Base-by-base conservation (phyloP, 2,113 vertebrate species). In the Takifugu flavidus region DNA sequence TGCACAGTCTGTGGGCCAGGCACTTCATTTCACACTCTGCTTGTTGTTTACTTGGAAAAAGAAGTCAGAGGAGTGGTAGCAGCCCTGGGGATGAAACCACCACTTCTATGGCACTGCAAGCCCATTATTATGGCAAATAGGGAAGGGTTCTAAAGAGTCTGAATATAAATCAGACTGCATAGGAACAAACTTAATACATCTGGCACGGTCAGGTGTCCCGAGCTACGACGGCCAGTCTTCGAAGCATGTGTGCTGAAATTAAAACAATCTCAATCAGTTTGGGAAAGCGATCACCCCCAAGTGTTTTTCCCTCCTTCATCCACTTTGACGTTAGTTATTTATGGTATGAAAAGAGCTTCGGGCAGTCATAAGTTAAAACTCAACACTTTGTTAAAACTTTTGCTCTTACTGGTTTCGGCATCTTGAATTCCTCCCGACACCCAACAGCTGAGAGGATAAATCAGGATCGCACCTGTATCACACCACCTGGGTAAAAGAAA, bases 391-490 rank as follows among this genome's bases (percentile, higher is more conserved):
- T 70, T 62, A 20, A 20, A 20, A 20, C 20, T 20, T 5, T 52
- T 52, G 6, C 7, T 66, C 89, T 90, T 86, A 92, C 90, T 66
- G 90, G 89, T 88, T 92, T 92, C 29, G 90, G 90, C 90, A 92
- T 92, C 64, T 86, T 87, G 46, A 73, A 72, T 69, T 82, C 77
- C 74, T 80, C 75, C 67, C 74, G 58, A 65, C 67, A 62, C 49
- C 72, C 52, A 51, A 73, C 73, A 74, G 67, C 71, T 67, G 68
- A 76, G 78, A 86, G 67, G 81, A 67, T 62, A 59, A 74, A 56
- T 80, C 67, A 28, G 71, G 25, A 64, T 13, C 67, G 55, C 62
- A 49, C 56, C 58, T 63, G 39, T 58, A 55, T 63, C 51, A 75
- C 77, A 70, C 59, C 47, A 80, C 69, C 87, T 84, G 74, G 58